Base-by-base conservation (phyloP, 2,797 vertebrate genomes). In the Sebastes oblongus region DNA sequence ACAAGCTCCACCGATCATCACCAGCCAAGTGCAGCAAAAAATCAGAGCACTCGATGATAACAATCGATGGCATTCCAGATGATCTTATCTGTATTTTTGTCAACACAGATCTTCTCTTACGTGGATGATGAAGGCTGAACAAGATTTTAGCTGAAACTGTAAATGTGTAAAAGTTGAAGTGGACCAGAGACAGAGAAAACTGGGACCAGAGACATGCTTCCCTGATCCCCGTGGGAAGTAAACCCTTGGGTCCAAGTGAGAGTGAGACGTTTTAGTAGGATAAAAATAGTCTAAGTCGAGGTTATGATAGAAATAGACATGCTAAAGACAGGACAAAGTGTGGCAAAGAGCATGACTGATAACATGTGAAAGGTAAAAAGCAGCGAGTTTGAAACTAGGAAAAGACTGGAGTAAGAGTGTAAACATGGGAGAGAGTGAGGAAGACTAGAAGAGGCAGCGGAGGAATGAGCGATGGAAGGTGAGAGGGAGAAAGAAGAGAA, bases 381-480 rank as follows among this genome's bases (percentile, higher is more conserved):
- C 30, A 58, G 50, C 14, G 4, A 67, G 30, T 46, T 27, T 61
- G 50, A 65, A 73, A 62, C 2, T 11, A 54, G 34, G 27, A 34
- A 16, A 24, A 27, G 16, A 46, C 14, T 0, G 14, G 29, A 16
- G 52, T 10, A 9, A 32, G 8, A 32, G 36, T 18, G 55, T 56
- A 69, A 29, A 68, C 30, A 66, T 0, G 0, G 30, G 25, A 25
- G 25, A 4, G 55, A 30, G 34, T 11, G 61, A 77, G 22, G 10
- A 42, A 11, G 55, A 46, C 8, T 1, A n/a, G 27, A 66, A 50
- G 59, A 70, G 77, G 77, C 29, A 27, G 78, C 54, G 20, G 59
- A 27, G 46, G 39, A 72, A 42, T 62, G 81, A 86, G 54, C 13
- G 73, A 89, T 78, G 72, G 74, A 82, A 36, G 16, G 14, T n/a